phyloP scores from a whole-genome alignment of 2,888 invertebrate genomes.

The Yponomeuta evonymella region DNA sequence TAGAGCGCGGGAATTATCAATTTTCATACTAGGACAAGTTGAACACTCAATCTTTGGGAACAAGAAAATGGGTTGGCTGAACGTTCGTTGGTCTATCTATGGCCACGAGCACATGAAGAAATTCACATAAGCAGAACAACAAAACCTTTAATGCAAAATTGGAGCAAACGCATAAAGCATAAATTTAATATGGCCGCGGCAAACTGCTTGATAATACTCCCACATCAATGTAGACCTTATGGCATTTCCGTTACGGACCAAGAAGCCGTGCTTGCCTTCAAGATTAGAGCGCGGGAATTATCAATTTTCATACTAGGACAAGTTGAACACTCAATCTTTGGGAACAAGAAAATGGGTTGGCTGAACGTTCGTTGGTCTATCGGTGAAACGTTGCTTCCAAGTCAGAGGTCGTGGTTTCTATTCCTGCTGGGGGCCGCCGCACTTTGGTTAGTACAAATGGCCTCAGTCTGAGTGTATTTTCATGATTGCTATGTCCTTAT shows the following conservation, averaged over 20 bases:
- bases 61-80: not conserved
- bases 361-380: not conserved
- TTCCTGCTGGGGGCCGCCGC: too few species aligned
- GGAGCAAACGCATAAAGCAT: conserved; percentile 59
- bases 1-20: not conserved
- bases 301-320: not conserved
- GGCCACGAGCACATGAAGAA: conserved; percentile 12
- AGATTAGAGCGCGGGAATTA: not conserved
- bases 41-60: not conserved
- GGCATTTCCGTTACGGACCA: not conserved
- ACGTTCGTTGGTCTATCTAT: not conserved
- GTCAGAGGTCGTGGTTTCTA: too few species aligned
- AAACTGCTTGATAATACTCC: conserved; percentile 40
- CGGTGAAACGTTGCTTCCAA: too few species aligned
- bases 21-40: not conserved
- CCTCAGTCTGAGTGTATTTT: too few species aligned
- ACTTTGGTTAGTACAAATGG: too few species aligned
- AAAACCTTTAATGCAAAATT: conserved; percentile 33
- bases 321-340: not conserved
- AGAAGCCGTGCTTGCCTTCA: not conserved
- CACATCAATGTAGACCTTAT: conserved; percentile 28
- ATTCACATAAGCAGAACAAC: conserved; percentile 1
- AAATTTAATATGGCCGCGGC: conserved; percentile 64
- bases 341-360: not conserved
- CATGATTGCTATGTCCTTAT: too few species aligned